Conservation (phyloP, 2,888 invertebrate genomes). For the Cremastobaeus sp. region DNA sequence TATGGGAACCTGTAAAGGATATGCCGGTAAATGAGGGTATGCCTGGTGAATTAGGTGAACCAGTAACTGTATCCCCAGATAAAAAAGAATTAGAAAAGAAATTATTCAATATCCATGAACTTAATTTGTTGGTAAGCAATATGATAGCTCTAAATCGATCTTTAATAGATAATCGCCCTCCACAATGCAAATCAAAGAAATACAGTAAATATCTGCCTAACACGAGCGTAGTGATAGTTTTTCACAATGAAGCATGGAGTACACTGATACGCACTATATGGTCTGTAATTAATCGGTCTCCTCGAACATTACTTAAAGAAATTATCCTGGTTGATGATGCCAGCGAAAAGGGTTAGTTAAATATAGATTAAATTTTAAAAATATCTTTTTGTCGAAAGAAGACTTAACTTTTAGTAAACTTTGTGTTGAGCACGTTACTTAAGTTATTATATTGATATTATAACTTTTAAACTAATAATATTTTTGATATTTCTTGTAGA, state of each 20-base stretch:
- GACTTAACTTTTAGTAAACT: too few species aligned
- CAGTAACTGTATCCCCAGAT: constrained; percentile 93
- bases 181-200: constrained; percentile 89
- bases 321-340: constrained; percentile 99
- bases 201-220: constrained; percentile 90
- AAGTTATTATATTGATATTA: too few species aligned
- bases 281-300: constrained; percentile 98
- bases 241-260: constrained; percentile 99
- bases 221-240: constrained; percentile 98
- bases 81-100: constrained; percentile 94
- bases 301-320: constrained; percentile 91
- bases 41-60: constrained; percentile 93
- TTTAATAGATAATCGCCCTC: constrained; percentile 94
- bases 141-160: constrained; percentile 98
- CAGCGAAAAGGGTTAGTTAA: constrained; percentile 91
- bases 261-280: constrained; percentile 96
- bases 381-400: too few species aligned
- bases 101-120: constrained; percentile 98
- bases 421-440: too few species aligned
- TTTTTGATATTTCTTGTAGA: constrained; percentile 83
- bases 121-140: constrained; percentile 98
- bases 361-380: too few species aligned
- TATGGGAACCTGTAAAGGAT: constrained; percentile 87
- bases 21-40: constrained; percentile 84
- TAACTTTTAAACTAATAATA: too few species aligned